Evolutionary conservation across 2,113 vertebrate species (phyloP).

Genomic region (Columba livia): DNA sequence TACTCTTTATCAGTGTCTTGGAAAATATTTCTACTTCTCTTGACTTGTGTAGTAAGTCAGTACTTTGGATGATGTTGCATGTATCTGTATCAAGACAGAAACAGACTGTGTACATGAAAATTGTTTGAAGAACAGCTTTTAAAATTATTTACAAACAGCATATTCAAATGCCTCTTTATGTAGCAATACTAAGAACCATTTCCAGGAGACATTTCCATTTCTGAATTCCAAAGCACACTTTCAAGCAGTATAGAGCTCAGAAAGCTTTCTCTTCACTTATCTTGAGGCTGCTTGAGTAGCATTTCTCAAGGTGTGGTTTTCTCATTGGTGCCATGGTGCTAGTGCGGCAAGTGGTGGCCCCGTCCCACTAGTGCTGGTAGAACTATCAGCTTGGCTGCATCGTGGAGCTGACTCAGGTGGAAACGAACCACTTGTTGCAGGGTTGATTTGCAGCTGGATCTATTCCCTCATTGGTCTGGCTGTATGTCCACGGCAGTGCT

Average conservation of each 20-base stretch:
- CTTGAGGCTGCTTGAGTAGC: fast-evolving
- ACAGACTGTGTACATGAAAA: not conserved
- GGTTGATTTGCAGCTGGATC: not conserved
- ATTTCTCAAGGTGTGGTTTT: not conserved
- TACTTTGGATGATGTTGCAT: not conserved
- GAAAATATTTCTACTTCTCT: not conserved
- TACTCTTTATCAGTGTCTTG: not conserved
- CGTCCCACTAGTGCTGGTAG: not conserved
- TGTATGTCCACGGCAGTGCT: fast-evolving
- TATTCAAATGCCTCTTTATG: not conserved
- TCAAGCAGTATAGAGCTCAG: not conserved
- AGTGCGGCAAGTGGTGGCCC: not conserved
- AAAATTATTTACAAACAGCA: not conserved
- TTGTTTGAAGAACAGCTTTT: not conserved
- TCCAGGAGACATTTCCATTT: not conserved
- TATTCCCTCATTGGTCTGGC: not conserved
- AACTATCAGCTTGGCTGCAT: not conserved
- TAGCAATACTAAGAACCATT: not conserved
- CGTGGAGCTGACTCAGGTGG: not conserved
- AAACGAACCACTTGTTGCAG: not conserved
- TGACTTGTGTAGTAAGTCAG: not conserved
- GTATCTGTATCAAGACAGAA: not conserved
- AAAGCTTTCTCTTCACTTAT: not conserved
- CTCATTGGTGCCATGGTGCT: fast-evolving
- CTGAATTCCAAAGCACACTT: not conserved